A percentile compares a stretch with the other conserved stretches of the same genome.
Conservation (phyloP, 2,797 vertebrate genomes). For the Liparis tanakae region DNA sequence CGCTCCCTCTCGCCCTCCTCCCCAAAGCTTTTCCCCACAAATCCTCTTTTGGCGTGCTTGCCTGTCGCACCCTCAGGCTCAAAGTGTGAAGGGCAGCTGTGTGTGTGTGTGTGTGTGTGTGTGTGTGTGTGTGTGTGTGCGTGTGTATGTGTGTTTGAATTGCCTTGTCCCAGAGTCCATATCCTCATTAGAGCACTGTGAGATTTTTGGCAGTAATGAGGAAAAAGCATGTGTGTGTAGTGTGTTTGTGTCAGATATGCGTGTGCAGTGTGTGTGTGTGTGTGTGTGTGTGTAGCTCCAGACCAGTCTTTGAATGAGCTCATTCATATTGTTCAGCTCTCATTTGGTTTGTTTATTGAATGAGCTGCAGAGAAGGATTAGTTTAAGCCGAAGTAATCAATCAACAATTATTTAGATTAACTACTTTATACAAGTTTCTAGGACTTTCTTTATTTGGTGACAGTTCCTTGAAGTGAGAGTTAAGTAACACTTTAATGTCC, state of each 20-base stretch:
- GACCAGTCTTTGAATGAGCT: slow-evolving; percentile 19
- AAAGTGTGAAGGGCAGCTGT: slow-evolving; percentile 77
- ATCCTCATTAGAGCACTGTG: slow-evolving; percentile 79
- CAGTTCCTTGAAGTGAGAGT: not conserved
- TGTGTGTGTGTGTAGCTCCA: not conserved
- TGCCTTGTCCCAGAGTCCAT: slow-evolving; percentile 69
- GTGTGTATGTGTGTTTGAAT: too few species aligned
- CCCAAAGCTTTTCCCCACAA: slow-evolving; percentile 78
- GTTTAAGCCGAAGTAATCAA: slow-evolving; percentile 33
- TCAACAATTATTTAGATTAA: slow-evolving; percentile 18
- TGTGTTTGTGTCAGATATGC: too few species aligned
- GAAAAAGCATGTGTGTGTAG: slow-evolving; percentile 32
- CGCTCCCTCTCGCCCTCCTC: slow-evolving; percentile 65
- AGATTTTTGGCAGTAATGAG: slow-evolving; percentile 82
- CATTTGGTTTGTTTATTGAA: slow-evolving; percentile 8
- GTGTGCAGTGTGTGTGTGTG: slow-evolving; percentile 16
- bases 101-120: slow-evolving; percentile 34
- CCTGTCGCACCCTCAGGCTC: slow-evolving; percentile 81
- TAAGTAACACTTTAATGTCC: not conserved
- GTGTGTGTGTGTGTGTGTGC: slow-evolving; percentile 20
- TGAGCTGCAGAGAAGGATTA: slow-evolving; percentile 27
- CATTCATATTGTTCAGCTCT: slow-evolving; percentile 31
- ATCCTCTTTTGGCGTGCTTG: slow-evolving; percentile 79
- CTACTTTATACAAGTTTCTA: slow-evolving; percentile 8
- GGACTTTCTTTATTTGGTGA: slow-evolving; percentile 13